Evolutionary conservation across 2,113 vertebrate species (phyloP).

Genomic region (Rhabdornis inornatus): DNA sequence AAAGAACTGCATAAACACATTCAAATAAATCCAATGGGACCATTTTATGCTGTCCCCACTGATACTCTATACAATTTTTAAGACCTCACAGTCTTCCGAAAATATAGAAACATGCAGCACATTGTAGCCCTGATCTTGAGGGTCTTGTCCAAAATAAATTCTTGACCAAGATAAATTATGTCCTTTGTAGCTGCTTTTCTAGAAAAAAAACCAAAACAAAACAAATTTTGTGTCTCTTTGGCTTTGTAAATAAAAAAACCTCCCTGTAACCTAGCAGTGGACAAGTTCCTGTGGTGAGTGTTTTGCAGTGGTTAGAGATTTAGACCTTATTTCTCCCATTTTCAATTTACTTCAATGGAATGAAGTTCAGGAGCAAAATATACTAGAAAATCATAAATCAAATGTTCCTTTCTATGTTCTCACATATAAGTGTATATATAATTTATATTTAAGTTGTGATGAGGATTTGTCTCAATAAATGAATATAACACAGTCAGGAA

Average conservation of each 20-base stretch:
- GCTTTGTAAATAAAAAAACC: neutral
- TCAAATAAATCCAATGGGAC: neutral
- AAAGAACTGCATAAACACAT: neutral
- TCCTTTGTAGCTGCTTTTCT: neutral
- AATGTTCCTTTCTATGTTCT: neutral
- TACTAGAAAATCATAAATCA: neutral
- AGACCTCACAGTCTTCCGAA: neutral
- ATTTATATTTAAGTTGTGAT: accelerated
- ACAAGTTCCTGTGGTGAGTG: neutral
- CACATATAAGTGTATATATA: accelerated
- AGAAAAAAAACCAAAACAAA: no score
- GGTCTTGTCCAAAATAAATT: neutral
- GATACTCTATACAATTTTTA: neutral
- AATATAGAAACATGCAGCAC: neutral
- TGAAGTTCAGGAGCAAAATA: neutral
- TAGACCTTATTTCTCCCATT: neutral
- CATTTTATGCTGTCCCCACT: neutral
- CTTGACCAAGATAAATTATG: neutral
- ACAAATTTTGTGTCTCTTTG: neutral
- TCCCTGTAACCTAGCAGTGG: neutral
- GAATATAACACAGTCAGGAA: neutral
- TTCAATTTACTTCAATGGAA: neutral
- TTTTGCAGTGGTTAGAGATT: neutral
- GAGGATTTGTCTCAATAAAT: neutral
- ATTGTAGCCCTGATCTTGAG: neutral